A percentile compares a stretch with the other conserved stretches of the same genome.
phyloP scores from a whole-genome alignment of 2,888 invertebrate species.

The Hirtodrosophila duncani region DNA sequence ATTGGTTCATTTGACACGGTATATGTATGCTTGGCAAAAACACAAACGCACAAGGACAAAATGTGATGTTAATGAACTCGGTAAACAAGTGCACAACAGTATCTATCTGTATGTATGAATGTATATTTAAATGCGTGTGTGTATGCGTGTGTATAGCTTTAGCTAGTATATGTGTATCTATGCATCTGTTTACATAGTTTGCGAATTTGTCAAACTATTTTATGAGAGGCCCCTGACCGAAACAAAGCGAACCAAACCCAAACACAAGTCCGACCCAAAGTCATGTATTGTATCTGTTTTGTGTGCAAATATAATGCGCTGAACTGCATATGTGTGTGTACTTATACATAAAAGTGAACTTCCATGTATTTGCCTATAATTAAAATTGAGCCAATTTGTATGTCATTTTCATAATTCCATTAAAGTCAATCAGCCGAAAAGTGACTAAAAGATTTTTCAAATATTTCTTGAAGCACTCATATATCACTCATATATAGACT shows the following conservation, averaged over 20 bases:
- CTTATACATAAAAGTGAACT: no score
- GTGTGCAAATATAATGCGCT: no score
- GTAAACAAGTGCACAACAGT: constrained; percentile 56
- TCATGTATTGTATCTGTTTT: no score
- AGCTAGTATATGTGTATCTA: constrained; percentile 26
- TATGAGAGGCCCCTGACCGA: constrained; percentile 37
- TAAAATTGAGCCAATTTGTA: no score
- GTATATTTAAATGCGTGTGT: constrained; percentile 21
- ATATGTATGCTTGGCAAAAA: constrained; percentile 28
- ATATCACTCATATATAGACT: no score
- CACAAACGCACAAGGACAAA: constrained; percentile 39
- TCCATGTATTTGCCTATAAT: no score
- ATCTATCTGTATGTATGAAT: not conserved
- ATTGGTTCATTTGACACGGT: constrained; percentile 12
- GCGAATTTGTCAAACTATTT: constrained; percentile 42
- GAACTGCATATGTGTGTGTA: no score
- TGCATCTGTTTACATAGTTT: constrained; percentile 26
- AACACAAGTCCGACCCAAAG: no score
- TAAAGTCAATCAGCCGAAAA: no score
- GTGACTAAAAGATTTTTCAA: no score
- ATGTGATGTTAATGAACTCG: constrained; percentile 67
- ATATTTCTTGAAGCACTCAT: no score
- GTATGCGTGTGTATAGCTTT: constrained; percentile 16
- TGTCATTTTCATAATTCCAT: no score
- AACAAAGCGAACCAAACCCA: not conserved